A percentile compares a stretch with the other conserved stretches of the same genome.
Conservation (phyloP, 2,888 invertebrate genomes). For the Lasioglossum villosulum region DNA sequence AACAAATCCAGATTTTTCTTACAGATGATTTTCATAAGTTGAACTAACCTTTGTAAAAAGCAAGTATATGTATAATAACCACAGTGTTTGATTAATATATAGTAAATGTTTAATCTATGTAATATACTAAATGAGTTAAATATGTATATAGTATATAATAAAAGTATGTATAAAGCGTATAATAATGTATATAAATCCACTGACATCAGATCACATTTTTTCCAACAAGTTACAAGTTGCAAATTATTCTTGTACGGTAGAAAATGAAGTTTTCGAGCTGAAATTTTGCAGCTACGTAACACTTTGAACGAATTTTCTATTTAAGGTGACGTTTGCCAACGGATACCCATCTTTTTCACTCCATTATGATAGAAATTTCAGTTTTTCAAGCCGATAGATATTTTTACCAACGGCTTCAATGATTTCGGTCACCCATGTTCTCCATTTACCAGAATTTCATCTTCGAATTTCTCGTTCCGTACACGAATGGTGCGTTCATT, state of each 20-base stretch:
- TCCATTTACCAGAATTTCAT: constrained; percentile 1
- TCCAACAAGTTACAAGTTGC: background rate
- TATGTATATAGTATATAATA: no score
- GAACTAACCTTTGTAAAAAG: no score
- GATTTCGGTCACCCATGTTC: background rate
- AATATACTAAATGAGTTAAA: no score
- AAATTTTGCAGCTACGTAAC: background rate
- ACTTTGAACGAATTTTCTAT: background rate
- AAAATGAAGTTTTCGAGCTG: background rate
- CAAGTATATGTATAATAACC: no score
- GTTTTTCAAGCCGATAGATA: background rate
- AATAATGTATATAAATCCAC: background rate
- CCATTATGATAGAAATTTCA: background rate
- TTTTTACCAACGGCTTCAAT: background rate
- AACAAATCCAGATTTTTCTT: no score
- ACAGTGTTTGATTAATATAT: background rate
- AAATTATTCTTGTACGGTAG: background rate
- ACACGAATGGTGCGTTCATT: background rate
- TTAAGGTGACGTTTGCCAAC: background rate
- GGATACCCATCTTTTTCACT: background rate
- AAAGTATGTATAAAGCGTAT: background rate
- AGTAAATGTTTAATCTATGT: no score
- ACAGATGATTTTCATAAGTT: no score
- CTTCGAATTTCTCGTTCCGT: background rate
- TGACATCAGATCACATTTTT: background rate